Percentiles rank a stretch among this genome's conserved stretches.
phyloP scores from a whole-genome alignment of 2,797 vertebrate genomes.

The Chaetophractus vellerosus region DNA sequence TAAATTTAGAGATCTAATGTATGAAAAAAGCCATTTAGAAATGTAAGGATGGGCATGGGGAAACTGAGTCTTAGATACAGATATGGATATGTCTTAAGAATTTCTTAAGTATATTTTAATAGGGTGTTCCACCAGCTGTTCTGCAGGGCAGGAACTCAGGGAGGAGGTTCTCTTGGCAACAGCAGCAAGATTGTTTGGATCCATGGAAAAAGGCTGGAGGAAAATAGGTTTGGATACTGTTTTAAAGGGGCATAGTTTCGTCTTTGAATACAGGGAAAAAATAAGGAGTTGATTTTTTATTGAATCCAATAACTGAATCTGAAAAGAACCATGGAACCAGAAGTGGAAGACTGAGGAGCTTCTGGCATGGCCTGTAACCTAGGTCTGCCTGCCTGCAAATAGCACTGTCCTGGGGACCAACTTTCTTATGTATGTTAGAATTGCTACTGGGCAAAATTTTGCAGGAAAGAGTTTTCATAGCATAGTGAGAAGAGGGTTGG shows the following conservation, averaged over 20 bases:
- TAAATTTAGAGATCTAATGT: background rate
- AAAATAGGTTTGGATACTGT: constrained; percentile 63
- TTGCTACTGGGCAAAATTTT: background rate
- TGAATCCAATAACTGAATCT: background rate
- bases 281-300: constrained; percentile 51
- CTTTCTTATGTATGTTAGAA: background rate
- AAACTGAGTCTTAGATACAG: constrained; percentile 65
- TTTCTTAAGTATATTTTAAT: constrained; percentile 36
- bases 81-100: background rate
- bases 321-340: background rate
- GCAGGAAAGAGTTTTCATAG: constrained; percentile 17
- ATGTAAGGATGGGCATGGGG: background rate
- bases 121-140: constrained; percentile 61
- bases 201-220: constrained; percentile 52
- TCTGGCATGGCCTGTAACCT: background rate
- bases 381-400: background rate
- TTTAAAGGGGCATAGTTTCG: constrained; percentile 33
- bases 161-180: constrained; percentile 66
- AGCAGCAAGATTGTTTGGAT: constrained; percentile 56
- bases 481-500: constrained; percentile 25
- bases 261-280: constrained; percentile 50
- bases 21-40: constrained; percentile 25
- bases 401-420: background rate
- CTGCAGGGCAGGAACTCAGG: background rate
- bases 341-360: background rate